Percentiles rank a stretch among this genome's conserved stretches.
Evolutionary conservation across 2,113 vertebrate species (phyloP).

Genomic region (Gobio gobio): DNA sequence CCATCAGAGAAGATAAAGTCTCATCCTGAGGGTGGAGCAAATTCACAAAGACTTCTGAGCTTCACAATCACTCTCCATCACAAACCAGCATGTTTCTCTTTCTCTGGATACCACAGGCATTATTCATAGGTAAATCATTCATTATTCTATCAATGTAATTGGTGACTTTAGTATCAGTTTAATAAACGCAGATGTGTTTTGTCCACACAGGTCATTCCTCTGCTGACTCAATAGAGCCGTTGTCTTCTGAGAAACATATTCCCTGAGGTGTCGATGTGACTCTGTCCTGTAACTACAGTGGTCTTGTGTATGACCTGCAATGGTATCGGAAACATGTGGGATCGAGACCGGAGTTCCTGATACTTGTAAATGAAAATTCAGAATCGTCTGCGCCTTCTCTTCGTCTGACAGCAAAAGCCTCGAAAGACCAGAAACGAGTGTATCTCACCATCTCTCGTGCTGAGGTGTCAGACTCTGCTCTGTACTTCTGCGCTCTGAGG

Average conservation of each 20-base stretch:
- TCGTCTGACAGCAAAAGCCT: background rate
- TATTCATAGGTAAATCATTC: background rate
- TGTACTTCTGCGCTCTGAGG: slow-evolving; percentile 45
- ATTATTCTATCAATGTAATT: background rate
- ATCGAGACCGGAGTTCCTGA: background rate
- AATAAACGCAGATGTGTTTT: background rate
- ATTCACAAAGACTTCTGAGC: background rate
- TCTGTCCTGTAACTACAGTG: slow-evolving; percentile 10
- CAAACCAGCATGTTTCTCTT: background rate
- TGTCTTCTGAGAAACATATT: background rate
- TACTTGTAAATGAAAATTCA: slow-evolving; percentile 19
- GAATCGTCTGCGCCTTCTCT: background rate
- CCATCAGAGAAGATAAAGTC: background rate
- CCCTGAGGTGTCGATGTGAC: background rate
- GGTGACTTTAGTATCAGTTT: background rate
- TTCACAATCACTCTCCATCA: background rate
- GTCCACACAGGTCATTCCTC: background rate
- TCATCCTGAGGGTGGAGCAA: background rate
- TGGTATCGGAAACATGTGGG: slow-evolving; percentile 26
- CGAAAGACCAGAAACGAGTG: slow-evolving; percentile 17
- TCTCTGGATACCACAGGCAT: background rate
- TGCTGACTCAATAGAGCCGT: background rate
- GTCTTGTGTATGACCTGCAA: background rate
- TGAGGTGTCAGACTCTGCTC: slow-evolving; percentile 37
- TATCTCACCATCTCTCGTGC: slow-evolving; percentile 23